Base-by-base conservation (phyloP, 2,888 invertebrate species). In the Papilio gigon region DNA sequence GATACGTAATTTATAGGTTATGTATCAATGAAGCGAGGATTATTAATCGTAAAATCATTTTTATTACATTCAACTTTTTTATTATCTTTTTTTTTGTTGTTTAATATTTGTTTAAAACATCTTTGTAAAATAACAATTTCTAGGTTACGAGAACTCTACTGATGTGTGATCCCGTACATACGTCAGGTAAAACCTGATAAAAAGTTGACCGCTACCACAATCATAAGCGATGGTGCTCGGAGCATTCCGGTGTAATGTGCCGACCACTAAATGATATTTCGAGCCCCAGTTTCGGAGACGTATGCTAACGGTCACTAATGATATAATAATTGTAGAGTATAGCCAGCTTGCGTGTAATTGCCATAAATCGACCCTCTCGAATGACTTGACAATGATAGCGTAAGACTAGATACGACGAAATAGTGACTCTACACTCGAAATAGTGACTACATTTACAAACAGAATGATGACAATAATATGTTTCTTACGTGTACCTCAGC, bases 241-340 rank as follows among this genome's bases (percentile, higher is more conserved):
- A 37, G 12, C 64, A 64, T 65, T 60, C 68, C 42, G 40, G n/a
- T 22, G 60, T 68, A 65, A 68, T 53, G 22, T 73, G 74, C 75
- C 77, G 80, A 84, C 82, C 83, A 77, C 76, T n/a, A 77, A 76
- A 74, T 77, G 76, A 78, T 79, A 77, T 77, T 80, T 79, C 74
- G 75, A 83, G 81, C 67, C 76, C 82, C 77, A 82, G 74, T 78
- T 83, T 77, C 71, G 71, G 67, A 59, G 68, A 71, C 70, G 70
- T 72, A 65, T 70, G 80, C 80, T 87, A 87, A 87, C 87, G 87
- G 80, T 75, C 77, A 75, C 78, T 86, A 86, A 87, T 86, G 83
- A 80, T 76, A 84, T 84, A 86, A 86, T 87, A 85, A 84, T 84
- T 78, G 80, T 73, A 75, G 75, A 72, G 76, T 73, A 76, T 77